Base-by-base conservation (phyloP, 1,140 invertebrate genomes). In the Drosophila jambulina region DNA sequence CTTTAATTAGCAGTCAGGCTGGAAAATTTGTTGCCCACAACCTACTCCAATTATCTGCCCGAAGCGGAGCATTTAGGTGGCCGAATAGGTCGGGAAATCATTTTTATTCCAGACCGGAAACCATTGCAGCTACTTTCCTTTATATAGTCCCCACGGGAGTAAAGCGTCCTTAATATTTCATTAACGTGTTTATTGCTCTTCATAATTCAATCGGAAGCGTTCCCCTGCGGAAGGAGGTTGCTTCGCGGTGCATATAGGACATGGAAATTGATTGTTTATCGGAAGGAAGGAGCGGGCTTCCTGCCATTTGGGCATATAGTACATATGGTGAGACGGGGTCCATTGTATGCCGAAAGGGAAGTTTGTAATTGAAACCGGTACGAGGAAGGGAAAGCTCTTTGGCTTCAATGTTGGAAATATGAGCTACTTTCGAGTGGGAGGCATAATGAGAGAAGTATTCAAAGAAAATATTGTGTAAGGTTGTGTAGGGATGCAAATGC, bases 171-270 rank as follows among this genome's bases (percentile, higher is more conserved):
- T 17, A 46, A 49, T 49, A 59, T 56, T 46, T 62, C 48, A 69
- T 78, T 77, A 71, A 56, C 54, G 49, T 64, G 64, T 78, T 81
- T 81, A 77, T 77, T 77, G 54, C 59, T 38, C 40, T 27, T 34
- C 64, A 60, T 64, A 71, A 64, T 56, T 77, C 54, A 71, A 81
- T 82, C 46, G 53, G 9, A 25, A 32, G 32, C 43, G 34, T 32
- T 71, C 3, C 45, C 65, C 45, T 2, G 61, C 25, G 36, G 7
- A 69, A 43, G 27, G 25, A 27, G 15, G 13, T 36, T n/a, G 17
- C 7, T 27, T 29, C 9, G 13, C n/a, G 32, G 17, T 13, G 19
- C 25, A 23, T 38, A 32, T 32, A 48, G 46, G 23, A 70, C 21
- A 40, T 58, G 51, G 27, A 49, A 71, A 48, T 60, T 65, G 56